phyloP scores from a whole-genome alignment of 2,113 vertebrate species.

The Helogale parvula region DNA sequence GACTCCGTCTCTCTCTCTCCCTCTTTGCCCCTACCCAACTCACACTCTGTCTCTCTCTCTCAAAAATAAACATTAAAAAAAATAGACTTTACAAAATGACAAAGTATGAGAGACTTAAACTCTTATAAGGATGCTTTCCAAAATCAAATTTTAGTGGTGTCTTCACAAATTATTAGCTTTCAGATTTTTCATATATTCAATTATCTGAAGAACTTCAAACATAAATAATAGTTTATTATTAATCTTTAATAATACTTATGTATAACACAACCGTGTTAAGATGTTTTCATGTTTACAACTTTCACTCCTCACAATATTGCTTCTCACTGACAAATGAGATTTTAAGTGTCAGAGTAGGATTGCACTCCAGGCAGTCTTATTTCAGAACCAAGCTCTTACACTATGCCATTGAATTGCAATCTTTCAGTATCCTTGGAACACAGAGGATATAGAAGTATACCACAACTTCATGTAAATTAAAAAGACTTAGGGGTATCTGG shows the following conservation, averaged over 20 bases:
- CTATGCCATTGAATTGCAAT: not conserved
- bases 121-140: not conserved
- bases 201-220: not conserved
- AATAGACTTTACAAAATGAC: no score
- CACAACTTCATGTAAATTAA: not conserved
- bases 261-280: not conserved
- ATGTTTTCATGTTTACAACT: not conserved
- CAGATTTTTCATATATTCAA: not conserved
- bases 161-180: not conserved
- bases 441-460: not conserved
- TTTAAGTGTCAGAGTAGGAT: conserved; percentile 18
- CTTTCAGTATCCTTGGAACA: not conserved
- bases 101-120: not conserved
- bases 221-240: not conserved
- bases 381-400: not conserved
- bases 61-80: no score
- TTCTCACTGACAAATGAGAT: not conserved
- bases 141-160: not conserved
- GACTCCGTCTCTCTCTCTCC: no score
- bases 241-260: not conserved
- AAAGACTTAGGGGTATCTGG: not conserved
- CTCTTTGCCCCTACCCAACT: no score
- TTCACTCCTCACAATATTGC: not conserved
- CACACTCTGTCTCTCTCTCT: no score
- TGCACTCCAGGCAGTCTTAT: not conserved